phyloP scores from a whole-genome alignment of 2,797 vertebrate species.

The Dryobates pubescens region DNA sequence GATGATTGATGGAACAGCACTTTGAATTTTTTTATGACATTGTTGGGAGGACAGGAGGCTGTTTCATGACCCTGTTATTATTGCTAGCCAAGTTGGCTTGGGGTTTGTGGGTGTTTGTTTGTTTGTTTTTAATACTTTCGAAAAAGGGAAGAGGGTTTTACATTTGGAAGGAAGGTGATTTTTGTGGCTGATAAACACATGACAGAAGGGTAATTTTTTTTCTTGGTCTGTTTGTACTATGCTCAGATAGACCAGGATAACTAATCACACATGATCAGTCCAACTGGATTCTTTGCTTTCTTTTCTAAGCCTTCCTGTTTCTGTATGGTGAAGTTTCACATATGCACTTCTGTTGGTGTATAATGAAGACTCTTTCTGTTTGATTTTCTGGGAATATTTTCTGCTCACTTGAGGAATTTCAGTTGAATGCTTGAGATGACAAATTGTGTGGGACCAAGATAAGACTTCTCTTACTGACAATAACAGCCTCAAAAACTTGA shows the following conservation, averaged over 20 bases:
- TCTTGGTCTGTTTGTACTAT: neutral
- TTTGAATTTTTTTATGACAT: neutral
- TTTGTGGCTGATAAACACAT: neutral
- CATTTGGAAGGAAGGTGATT: neutral
- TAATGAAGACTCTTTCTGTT: neutral
- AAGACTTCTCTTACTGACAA: neutral
- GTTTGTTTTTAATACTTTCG: neutral
- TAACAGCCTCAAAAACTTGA: neutral
- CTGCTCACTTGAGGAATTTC: neutral
- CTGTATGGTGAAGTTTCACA: neutral
- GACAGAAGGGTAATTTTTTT: neutral
- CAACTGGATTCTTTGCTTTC: neutral
- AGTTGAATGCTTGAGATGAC: neutral
- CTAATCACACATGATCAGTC: neutral
- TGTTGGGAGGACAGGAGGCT: neutral
- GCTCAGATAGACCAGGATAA: neutral
- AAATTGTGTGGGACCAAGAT: neutral
- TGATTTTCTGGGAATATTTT: neutral
- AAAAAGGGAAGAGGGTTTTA: neutral
- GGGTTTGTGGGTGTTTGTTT: accelerated
- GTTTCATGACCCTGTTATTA: neutral
- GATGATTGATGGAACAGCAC: neutral
- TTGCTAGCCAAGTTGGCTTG: no score
- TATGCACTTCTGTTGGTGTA: neutral
- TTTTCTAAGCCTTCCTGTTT: neutral